These are phyloP conservation scores for Colostygia pectinataria DNA, from an alignment of 2,888 invertebrate species.

Conservation along the genomic window DNA sequence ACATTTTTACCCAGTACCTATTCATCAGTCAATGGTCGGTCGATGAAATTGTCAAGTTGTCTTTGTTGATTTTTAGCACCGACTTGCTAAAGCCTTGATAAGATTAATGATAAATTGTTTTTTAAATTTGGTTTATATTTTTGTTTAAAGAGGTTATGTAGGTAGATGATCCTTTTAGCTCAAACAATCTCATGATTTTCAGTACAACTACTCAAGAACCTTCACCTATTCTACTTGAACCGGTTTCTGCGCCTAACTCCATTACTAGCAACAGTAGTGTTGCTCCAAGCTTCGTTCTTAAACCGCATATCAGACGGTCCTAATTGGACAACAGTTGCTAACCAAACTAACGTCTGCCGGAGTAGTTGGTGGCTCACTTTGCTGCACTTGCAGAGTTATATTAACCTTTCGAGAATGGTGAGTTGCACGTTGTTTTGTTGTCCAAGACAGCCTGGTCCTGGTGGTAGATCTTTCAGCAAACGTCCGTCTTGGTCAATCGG, in stretches of 20 bases:
- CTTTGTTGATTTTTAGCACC: too few species aligned
- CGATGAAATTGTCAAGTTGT: too few species aligned
- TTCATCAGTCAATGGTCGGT: too few species aligned
- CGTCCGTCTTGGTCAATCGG: too few species aligned
- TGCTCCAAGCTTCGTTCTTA: constrained; percentile 57
- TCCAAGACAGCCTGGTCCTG: not conserved
- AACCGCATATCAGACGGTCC: constrained; percentile 55
- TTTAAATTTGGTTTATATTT: not conserved
- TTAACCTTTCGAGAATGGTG: constrained; percentile 41
- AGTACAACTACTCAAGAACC: constrained; percentile 49
- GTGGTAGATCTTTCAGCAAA: not conserved
- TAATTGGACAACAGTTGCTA: constrained; percentile 60
- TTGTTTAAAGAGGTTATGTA: too few species aligned
- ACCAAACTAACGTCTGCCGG: constrained; percentile 36
- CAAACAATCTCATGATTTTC: constrained; percentile 4
- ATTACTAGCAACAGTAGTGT: constrained; percentile 48
- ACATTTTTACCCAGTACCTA: too few species aligned
- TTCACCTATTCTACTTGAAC: constrained; percentile 60
- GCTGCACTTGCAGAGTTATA: constrained; percentile 56
- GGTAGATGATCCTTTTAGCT: too few species aligned
- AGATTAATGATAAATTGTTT: too few species aligned
- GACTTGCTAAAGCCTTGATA: too few species aligned
- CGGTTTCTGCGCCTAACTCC: constrained; percentile 60
- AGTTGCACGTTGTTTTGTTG: constrained; percentile 10
- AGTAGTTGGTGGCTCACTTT: constrained; percentile 58